Evolutionary conservation across 2,888 invertebrate species (phyloP).

Genomic region (Heliconius sara): DNA sequence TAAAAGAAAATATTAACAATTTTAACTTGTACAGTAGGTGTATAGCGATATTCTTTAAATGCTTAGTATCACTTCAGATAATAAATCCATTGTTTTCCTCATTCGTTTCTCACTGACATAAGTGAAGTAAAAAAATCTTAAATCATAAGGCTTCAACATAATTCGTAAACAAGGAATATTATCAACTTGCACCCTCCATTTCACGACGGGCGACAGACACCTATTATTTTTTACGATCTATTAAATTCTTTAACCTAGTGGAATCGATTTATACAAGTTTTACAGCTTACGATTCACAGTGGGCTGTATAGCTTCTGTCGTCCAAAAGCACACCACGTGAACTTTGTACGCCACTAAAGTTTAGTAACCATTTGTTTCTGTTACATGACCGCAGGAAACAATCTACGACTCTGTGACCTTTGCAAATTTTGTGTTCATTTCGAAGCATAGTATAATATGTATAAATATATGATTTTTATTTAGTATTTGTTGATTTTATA

Average conservation of each 20-base stretch:
- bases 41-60: too few species aligned
- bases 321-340: conserved; percentile 54
- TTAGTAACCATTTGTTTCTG: conserved; percentile 22
- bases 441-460: neutral
- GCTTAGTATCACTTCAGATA: too few species aligned
- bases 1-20: too few species aligned
- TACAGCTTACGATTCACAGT: conserved; percentile 71
- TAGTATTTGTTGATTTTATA: too few species aligned
- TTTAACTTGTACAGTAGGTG: too few species aligned
- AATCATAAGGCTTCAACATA: conserved; percentile 74
- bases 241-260: conserved; percentile 80
- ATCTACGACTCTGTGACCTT: neutral
- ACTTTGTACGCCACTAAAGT: neutral
- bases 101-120: conserved; percentile 75
- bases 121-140: conserved; percentile 64
- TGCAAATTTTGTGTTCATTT: neutral
- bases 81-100: neutral
- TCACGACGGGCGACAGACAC: conserved; percentile 66
- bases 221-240: conserved; percentile 82
- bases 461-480: neutral
- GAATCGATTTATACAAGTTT: conserved; percentile 81
- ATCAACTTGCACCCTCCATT: conserved; percentile 56
- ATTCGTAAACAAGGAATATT: conserved; percentile 75
- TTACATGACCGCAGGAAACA: conserved; percentile 1
- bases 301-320: conserved; percentile 73